Conservation (phyloP, 92 coral and sea anemone species). For the Ricordea florida region DNA sequence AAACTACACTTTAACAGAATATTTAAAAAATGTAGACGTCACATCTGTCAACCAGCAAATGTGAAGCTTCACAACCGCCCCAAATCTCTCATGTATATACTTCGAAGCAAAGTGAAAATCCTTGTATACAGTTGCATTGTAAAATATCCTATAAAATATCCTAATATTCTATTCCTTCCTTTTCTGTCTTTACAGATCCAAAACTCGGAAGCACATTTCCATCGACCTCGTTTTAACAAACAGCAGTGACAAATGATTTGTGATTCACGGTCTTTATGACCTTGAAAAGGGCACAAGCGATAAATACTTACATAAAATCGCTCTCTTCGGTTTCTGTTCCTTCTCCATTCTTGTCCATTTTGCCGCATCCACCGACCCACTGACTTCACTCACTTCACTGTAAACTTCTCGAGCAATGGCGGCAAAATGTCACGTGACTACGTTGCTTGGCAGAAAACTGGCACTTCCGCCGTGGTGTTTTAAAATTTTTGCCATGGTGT, state of each 20-base stretch:
- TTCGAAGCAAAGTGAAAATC: background rate
- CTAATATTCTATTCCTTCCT: background rate
- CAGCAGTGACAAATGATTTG: background rate
- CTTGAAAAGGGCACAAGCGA: too few species aligned
- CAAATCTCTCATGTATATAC: background rate
- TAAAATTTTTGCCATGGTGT: too few species aligned
- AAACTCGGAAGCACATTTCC: too few species aligned
- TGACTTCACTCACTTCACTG: too few species aligned
- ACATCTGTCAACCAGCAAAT: background rate
- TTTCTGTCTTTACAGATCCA: background rate
- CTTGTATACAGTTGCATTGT: background rate
- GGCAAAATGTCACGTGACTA: background rate
- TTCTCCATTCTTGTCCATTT: too few species aligned
- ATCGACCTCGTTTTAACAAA: background rate
- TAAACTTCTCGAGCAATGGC: background rate
- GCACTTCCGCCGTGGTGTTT: background rate
- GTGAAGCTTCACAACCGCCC: background rate
- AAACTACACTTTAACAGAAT: too few species aligned
- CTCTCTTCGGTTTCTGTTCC: background rate
- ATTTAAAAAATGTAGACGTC: too few species aligned
- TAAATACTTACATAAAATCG: background rate
- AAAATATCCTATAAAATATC: background rate
- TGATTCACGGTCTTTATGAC: background rate
- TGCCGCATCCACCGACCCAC: too few species aligned
- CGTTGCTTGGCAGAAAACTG: background rate